A percentile compares a stretch with the other conserved stretches of the same genome.
phyloP scores from a whole-genome alignment of 1,140 invertebrate species.

The Probaryconus sp. region DNA sequence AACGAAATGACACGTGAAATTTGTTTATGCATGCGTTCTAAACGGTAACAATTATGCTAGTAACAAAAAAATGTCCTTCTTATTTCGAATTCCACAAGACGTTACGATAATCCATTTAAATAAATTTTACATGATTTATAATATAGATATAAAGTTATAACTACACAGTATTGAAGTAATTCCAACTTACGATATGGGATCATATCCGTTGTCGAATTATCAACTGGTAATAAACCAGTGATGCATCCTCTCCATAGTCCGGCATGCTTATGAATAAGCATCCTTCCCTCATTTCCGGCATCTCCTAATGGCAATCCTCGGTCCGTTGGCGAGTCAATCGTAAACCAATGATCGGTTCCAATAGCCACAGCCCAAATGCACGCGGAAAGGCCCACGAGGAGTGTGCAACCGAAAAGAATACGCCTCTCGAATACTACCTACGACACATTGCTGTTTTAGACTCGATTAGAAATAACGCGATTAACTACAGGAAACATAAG shows the following conservation, averaged over 20 bases:
- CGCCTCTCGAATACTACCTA: constrained; percentile 84
- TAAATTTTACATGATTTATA: too few species aligned
- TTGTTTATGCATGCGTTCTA: too few species aligned
- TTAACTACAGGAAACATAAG: too few species aligned
- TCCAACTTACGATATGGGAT: constrained; percentile 67
- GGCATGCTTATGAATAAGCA: constrained; percentile 78
- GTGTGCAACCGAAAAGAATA: constrained; percentile 83
- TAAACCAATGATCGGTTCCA: constrained; percentile 86
- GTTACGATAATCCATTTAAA: too few species aligned
- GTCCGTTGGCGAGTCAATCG: constrained; percentile 78
- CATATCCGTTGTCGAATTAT: constrained; percentile 56
- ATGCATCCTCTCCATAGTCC: constrained; percentile 85
- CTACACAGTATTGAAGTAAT: too few species aligned
- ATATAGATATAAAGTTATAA: too few species aligned
- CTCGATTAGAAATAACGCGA: too few species aligned
- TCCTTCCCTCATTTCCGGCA: constrained; percentile 53
- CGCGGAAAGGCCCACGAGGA: constrained; percentile 82
- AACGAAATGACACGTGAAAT: too few species aligned
- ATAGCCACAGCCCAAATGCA: constrained; percentile 87
- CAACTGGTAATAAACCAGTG: constrained; percentile 64
- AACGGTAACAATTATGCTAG: too few species aligned
- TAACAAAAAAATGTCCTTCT: too few species aligned
- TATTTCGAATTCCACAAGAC: too few species aligned
- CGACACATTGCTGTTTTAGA: constrained; percentile 1
- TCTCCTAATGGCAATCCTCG: constrained; percentile 62